Base-by-base conservation (phyloP, 2,797 vertebrate genomes). In the Schizopygopsis pylzovi region DNA sequence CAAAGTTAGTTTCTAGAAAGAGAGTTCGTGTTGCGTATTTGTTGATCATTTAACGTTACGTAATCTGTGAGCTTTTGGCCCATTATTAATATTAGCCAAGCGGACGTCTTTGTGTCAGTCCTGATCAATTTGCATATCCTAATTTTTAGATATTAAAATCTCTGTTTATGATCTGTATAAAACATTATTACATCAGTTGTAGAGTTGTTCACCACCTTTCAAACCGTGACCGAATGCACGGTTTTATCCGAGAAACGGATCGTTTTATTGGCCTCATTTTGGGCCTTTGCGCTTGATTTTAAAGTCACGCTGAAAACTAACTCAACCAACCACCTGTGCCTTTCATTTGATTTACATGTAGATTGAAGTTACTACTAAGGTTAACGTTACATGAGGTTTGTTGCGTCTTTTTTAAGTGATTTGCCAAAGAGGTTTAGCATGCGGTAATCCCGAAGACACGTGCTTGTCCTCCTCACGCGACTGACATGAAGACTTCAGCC, bases 401-500 rank as follows among this genome's bases (percentile, higher is more conserved):
- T 33, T 71, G 75, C 6, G 75, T 59, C 8, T 70, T 59, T 85
- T 79, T 79, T 15, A 33, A 59, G 41, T 22, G 83, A 45, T 79
- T 85, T 72, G 6, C 39, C 20, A 45, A 80, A 85, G 77, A 72
- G 20, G 77, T 1, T 85, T 72, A 80, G 41, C 37, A 18, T 61
- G 20, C 25, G 22, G 8, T 61, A 80, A 73, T 63, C 83, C 67
- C 18, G 25, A 8, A 39, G 76, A 72, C 77, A 80, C 54, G 49
- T 63, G 77, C 10, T 8, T 80, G 12, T 52, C 43, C 52, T 52
- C 43, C 52, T 72, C 67, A 85, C 63, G 52, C 22, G 65, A 71
- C 65, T 59, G 12, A 61, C 39, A 33, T 33, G 2, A 56, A 71
- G 49, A 85, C 79, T 85, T 72, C 18, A 84, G 59, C 13, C 37